These are phyloP conservation scores for Rhinogobius similis DNA, from an alignment of 2,113 vertebrate genomes.

Conservation along the genomic window DNA sequence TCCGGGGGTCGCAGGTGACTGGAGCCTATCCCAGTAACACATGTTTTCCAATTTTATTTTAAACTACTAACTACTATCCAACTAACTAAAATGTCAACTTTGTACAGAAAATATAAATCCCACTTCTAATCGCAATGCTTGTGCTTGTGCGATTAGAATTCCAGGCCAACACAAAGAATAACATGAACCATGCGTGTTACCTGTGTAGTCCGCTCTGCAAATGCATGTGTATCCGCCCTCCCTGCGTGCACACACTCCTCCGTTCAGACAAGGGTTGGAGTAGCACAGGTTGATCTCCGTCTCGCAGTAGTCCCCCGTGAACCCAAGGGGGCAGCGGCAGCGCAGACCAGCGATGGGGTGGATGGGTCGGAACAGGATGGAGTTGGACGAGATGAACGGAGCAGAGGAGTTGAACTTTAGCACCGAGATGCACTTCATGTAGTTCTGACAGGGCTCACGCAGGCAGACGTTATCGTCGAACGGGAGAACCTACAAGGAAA, in stretches of 20 bases:
- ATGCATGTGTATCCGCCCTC: constrained; percentile 95
- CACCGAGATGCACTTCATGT: constrained; percentile 99
- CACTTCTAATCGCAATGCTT: no score
- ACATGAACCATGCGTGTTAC: constrained; percentile 76
- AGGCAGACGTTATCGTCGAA: constrained; percentile 98
- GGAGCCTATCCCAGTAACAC: no score
- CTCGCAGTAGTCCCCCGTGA: constrained; percentile 97
- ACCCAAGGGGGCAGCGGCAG: constrained; percentile 94
- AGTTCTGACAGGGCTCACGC: constrained; percentile 97
- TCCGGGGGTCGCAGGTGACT: no score
- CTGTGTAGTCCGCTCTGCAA: constrained; percentile 90
- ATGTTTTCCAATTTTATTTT: no score
- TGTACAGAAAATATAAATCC: no score
- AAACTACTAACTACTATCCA: no score
- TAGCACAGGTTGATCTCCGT: constrained; percentile 98
- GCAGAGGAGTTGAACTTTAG: constrained; percentile 96
- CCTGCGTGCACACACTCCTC: constrained; percentile 87
- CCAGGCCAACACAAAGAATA: no score
- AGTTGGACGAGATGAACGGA: constrained; percentile 92
- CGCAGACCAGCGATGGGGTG: constrained; percentile 94
- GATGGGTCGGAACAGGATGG: constrained; percentile 95
- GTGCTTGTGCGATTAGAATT: no score
- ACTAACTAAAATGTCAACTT: no score
- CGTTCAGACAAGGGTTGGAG: constrained; percentile 93
- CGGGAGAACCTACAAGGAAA: constrained; percentile 82